Conservation (phyloP, 2,113 vertebrate species). For the Pitta sordida region DNA sequence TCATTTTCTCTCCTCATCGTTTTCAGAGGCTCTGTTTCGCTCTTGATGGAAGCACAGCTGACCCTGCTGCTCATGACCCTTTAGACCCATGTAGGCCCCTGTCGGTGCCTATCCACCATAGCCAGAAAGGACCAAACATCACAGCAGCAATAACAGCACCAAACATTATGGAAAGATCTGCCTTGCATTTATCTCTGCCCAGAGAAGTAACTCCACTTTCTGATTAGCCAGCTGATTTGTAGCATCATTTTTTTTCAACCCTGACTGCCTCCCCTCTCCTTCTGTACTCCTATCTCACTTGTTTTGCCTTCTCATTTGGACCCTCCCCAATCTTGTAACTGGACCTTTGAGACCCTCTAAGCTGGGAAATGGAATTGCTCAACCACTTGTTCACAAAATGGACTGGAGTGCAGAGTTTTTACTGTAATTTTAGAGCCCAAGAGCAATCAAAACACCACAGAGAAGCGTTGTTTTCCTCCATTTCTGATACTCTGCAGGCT, state of each 20-base stretch:
- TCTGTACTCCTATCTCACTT: neutral
- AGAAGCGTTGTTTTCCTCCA: slow-evolving; percentile 12
- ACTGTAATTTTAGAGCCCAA: neutral
- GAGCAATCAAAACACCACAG: neutral
- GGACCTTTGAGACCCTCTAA: neutral
- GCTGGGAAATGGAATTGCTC: neutral
- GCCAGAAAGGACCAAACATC: neutral
- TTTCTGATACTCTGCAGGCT: neutral
- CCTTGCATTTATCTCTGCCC: neutral
- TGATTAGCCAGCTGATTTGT: neutral
- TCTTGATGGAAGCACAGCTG: neutral
- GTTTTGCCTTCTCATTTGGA: neutral
- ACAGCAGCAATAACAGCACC: neutral
- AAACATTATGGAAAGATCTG: neutral
- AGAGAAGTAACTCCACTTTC: neutral
- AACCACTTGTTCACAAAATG: neutral
- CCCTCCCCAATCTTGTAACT: neutral
- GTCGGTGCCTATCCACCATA: neutral
- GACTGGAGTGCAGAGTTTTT: neutral
- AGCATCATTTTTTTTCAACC: neutral
- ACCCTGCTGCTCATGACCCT: neutral
- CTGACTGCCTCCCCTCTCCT: neutral
- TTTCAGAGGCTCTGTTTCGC: slow-evolving; percentile 10
- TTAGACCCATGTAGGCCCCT: neutral
- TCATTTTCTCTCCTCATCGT: slow-evolving; percentile 13